Evolutionary conservation across 2,113 vertebrate genomes (phyloP).

Genomic region (Dryoscopus gambensis): DNA sequence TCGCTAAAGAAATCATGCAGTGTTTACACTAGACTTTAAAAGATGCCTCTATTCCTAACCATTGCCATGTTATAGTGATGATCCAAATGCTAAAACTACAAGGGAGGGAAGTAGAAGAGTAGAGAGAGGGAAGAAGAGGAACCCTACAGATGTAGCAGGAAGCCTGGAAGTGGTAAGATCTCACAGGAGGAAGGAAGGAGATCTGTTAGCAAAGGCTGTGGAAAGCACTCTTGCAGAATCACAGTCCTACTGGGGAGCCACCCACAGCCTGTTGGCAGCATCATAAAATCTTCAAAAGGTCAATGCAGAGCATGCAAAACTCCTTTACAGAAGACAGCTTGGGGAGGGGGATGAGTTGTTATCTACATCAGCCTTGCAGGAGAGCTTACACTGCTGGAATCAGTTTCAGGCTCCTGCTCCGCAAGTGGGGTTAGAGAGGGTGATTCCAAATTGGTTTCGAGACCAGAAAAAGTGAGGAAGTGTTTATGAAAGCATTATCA

Average conservation of each 20-base stretch:
- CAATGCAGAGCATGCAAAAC: neutral
- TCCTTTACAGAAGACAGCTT: neutral
- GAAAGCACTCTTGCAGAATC: neutral
- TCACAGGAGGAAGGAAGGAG: neutral
- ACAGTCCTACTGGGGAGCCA: neutral
- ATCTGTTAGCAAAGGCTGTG: neutral
- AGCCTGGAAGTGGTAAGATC: neutral
- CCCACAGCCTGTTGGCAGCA: neutral
- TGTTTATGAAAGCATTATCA: neutral
- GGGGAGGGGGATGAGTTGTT: neutral
- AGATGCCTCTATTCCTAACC: neutral
- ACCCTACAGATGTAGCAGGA: neutral
- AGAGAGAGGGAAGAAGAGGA: neutral
- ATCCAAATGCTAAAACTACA: neutral
- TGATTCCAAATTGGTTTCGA: neutral
- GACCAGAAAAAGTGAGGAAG: neutral
- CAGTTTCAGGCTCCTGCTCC: neutral
- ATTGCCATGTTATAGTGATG: neutral
- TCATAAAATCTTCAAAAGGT: neutral
- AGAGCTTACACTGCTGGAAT: neutral
- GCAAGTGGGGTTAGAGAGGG: neutral
- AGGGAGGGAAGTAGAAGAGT: neutral
- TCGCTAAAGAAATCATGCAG: neutral
- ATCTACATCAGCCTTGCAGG: neutral
- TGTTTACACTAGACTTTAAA: neutral